phyloP scores from a whole-genome alignment of 2,113 vertebrate genomes.

The Lethenteron camtschaticum region DNA sequence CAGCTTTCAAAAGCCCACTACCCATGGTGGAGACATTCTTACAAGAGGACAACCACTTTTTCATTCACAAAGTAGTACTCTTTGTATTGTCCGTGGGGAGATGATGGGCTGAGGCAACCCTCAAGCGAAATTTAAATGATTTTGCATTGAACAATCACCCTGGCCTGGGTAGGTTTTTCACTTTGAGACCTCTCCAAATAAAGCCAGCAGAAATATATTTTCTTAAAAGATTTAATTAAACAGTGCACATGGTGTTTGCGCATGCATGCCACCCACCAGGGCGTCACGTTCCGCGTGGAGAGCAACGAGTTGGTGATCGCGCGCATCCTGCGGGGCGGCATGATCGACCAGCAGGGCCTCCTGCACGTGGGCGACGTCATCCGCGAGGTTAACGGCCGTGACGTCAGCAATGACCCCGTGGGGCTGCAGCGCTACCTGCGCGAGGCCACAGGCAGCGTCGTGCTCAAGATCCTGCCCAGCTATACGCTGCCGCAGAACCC shows the following conservation, averaged over 20 bases:
- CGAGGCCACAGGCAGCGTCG: slow-evolving; percentile 59
- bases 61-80: too few relatives aligned
- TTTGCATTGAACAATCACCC: too few relatives aligned
- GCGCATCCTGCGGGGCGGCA: slow-evolving; percentile 75
- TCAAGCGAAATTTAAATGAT: too few relatives aligned
- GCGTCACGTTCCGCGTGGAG: slow-evolving; percentile 79
- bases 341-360: slow-evolving; percentile 86
- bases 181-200: too few relatives aligned
- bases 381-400: slow-evolving; percentile 71
- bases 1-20: too few relatives aligned
- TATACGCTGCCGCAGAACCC: slow-evolving; percentile 53
- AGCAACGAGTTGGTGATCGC: slow-evolving; percentile 72
- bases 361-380: slow-evolving; percentile 81
- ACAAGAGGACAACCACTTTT: too few relatives aligned
- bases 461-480: slow-evolving; percentile 78
- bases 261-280: slow-evolving; percentile 18
- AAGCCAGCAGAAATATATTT: too few relatives aligned
- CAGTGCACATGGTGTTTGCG: background rate
- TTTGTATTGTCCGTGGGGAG: too few relatives aligned
- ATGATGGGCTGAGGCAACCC: too few relatives aligned
- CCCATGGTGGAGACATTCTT: too few relatives aligned
- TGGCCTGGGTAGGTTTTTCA: too few relatives aligned
- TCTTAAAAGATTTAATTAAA: too few relatives aligned
- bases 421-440: slow-evolving; percentile 69
- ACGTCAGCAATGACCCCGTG: slow-evolving; percentile 52